Base-by-base conservation (phyloP, 2,888 invertebrate species). In the Leptopilina drosophilae region DNA sequence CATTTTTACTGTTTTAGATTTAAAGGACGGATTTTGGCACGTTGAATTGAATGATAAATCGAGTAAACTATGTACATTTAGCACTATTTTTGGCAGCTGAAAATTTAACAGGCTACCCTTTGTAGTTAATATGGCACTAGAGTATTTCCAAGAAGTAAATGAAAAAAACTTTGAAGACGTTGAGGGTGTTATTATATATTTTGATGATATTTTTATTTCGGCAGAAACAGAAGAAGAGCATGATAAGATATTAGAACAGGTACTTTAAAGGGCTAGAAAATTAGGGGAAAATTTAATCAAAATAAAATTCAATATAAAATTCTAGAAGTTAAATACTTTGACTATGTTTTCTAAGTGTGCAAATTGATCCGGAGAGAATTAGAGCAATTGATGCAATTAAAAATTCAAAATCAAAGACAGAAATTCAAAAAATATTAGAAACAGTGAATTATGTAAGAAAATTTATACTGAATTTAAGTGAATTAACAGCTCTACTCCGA, bases 101-200 rank as follows among this genome's bases (percentile, higher is more conserved):
- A 82, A 85, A 80, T 91, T 87, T 83, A 78, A 81, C 59, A 84
- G 89, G 40, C 46, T 90, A 53, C 87, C 90, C 3, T 90, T 90
- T 86, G 90, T 89, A 0, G 40, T 90, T 7, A 87, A 84, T 14
- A 80, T 84, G 3, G 87, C 88, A 5, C 86, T 89, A 5, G 91
- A 90, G 84, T 87, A 89, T 14, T 90, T 90, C 83, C 88, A 90
- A 79, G 62, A 62, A 15, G 62, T 62, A 14, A 62, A 62, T 62
- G n/a, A 62, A n/a, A 62, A 64, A 33, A 26, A 64, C 40, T 65
- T 65, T 40, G 65, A n/a, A 14, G 40, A 65, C 40, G 14, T 65
- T 40, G 40, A n/a, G 12, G 65, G 65, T 14, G 12, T 33, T 65
- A 40, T 33, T 5, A n/a, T 65, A 12, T 40, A 65, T 12, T 40